Conservation (phyloP, 2,113 vertebrate genomes). For the Gila orcuttii region DNA sequence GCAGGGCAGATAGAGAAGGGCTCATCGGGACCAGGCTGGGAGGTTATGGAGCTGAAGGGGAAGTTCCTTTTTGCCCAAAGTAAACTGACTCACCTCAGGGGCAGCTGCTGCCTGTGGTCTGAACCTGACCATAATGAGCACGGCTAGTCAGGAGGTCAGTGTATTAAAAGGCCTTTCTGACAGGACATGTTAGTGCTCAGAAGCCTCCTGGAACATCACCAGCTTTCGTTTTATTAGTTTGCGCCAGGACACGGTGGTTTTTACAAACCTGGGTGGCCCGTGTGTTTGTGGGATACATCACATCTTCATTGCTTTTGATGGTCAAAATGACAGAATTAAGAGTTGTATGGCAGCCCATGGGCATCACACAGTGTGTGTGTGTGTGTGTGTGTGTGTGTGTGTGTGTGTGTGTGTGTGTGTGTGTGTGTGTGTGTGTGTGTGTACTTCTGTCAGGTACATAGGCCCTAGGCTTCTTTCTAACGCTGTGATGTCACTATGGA, state of each 20-base stretch:
- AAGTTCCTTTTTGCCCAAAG: conserved; percentile 46
- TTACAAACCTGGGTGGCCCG: conserved; percentile 28
- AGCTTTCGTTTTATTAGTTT: conserved; percentile 54
- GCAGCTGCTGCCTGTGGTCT: conserved; percentile 55
- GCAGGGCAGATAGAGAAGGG: conserved; percentile 13
- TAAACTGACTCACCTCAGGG: conserved; percentile 47
- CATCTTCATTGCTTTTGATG: conserved; percentile 49
- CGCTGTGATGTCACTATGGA: conserved; percentile 44
- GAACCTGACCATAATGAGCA: conserved; percentile 53
- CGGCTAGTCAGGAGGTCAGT: conserved; percentile 53
- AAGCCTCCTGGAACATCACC: conserved; percentile 48
- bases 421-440: not conserved
- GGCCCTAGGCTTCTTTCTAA: conserved; percentile 33
- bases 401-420: not conserved
- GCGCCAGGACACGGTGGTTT: conserved; percentile 36
- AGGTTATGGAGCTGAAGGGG: conserved; percentile 22
- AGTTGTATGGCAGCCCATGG: conserved; percentile 3
- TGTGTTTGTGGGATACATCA: conserved; percentile 33
- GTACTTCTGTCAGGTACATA: conserved; percentile 33
- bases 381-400: not conserved
- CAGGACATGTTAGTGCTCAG: conserved; percentile 37
- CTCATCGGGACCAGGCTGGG: conserved; percentile 24
- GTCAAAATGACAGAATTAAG: conserved; percentile 43
- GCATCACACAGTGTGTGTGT: not conserved
- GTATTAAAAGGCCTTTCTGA: conserved; percentile 52